Conservation (phyloP, 2,797 vertebrate genomes). For the Brachyalestes nurse region DNA sequence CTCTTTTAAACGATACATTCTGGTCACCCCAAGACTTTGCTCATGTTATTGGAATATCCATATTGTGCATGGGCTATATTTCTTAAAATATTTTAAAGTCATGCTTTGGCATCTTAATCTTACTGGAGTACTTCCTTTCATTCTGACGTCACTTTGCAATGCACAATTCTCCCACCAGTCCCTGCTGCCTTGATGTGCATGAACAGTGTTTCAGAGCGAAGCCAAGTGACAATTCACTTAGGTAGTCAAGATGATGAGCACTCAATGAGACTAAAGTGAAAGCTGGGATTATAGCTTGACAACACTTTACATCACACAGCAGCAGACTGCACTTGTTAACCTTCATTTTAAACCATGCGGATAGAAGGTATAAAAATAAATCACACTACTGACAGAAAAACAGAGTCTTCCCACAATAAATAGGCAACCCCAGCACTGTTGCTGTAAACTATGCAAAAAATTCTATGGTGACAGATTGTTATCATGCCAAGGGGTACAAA, state of each 20-base stretch:
- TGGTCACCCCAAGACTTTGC: background rate
- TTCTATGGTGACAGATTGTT: slow-evolving; percentile 35
- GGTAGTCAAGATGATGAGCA: slow-evolving; percentile 53
- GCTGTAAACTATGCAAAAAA: slow-evolving; percentile 26
- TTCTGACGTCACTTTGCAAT: slow-evolving; percentile 29
- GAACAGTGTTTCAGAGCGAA: slow-evolving; percentile 41
- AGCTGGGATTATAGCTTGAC: slow-evolving; percentile 49
- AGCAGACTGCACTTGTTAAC: slow-evolving; percentile 51
- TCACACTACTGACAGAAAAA: slow-evolving; percentile 18
- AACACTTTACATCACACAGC: slow-evolving; percentile 44
- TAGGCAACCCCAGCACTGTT: background rate
- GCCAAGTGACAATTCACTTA: slow-evolving; percentile 48
- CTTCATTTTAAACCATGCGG: slow-evolving; percentile 37
- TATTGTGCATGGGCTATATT: background rate
- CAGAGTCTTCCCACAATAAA: slow-evolving; percentile 42
- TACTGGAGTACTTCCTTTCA: background rate
- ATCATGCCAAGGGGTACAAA: slow-evolving; percentile 39
- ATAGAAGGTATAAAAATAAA: slow-evolving; percentile 20
- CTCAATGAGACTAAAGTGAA: slow-evolving; percentile 50
- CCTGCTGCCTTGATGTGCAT: slow-evolving; percentile 20
- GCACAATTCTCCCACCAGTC: slow-evolving; percentile 6
- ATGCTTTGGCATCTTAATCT: background rate
- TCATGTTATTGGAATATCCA: background rate
- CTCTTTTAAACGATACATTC: background rate
- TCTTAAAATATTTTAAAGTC: background rate